Evolutionary conservation across 2,797 vertebrate species (phyloP), one percentile per base, ranked within the genome.

Genomic region (Hoplostethus mediterraneus): DNA sequence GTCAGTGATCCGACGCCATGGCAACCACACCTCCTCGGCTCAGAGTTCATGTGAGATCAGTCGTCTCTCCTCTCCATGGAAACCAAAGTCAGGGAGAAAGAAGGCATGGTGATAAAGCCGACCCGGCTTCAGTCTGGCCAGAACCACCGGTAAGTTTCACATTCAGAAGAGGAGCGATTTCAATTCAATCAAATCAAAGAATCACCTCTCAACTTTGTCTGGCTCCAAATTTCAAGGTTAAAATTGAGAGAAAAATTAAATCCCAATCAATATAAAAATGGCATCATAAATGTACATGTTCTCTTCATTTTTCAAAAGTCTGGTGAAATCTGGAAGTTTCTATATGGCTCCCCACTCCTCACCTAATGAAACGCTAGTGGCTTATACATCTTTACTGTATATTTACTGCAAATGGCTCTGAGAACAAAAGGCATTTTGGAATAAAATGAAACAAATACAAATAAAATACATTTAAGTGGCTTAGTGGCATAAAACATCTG

Each of bases 401-500:
- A 86, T 81, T 82, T 80, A 67, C 38, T 68, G 54, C 76, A 81
- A 90, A 90, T 84, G 89, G 83, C 83, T 92, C 78, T 75, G 83
- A 91, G 83, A 83, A 67, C 59, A 90, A 88, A 90, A 63, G 79
- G 77, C 73, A 31, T 55, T 80, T 88, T 77, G 84, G 84, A 89
- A 87, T 85, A 85, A 86, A 87, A 91, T 89, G 45, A 90, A 92
- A 86, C 71, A 88, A 80, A 86, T 82, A 90, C 75, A 90, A 88
- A 90, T 81, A 87, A 90, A 94, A 93, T 84, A 94, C 89, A 93
- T 83, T 90, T 92, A 92, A 91, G 92, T 94, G 92, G 90, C 91
- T 93, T 93, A 87, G 88, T 91, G 91, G 89, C 86, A 92, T 90
- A 91, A 75, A 86, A 94, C 86, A 89, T 89, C 77, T 87, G 88